These are phyloP conservation scores for Marisa cornuarietis DNA, from an alignment of 1,140 invertebrate genomes.

Conservation along the genomic window DNA sequence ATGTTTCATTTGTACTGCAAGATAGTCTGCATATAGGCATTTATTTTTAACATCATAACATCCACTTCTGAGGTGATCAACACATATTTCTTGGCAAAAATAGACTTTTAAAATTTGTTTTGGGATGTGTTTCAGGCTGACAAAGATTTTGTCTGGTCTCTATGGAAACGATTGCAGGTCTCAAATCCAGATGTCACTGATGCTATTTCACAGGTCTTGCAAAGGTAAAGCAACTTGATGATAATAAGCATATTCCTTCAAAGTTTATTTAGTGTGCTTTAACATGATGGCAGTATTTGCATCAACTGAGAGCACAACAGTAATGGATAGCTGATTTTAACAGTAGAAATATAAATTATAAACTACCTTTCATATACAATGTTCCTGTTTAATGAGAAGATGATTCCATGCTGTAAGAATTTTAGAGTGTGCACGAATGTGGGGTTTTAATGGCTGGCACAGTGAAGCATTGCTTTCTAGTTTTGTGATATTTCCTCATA, in stretches of 20 bases:
- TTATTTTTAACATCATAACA: no score
- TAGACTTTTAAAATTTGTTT: no score
- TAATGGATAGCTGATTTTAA: background rate
- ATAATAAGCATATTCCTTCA: background rate
- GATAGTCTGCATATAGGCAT: no score
- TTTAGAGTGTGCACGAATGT: background rate
- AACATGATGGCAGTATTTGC: background rate
- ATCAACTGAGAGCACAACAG: background rate
- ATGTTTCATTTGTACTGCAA: background rate
- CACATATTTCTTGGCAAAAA: no score
- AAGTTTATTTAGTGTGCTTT: background rate
- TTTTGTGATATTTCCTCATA: background rate
- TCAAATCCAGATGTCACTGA: conserved; percentile 64
- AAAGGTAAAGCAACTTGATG: conserved; percentile 46
- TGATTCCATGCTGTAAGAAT: background rate
- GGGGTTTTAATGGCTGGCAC: no score
- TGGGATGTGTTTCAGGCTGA: conserved; percentile 55
- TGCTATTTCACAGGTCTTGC: conserved; percentile 60
- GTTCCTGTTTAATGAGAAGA: no score
- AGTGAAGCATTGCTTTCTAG: background rate
- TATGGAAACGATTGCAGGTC: conserved; percentile 65
- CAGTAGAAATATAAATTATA: no score
- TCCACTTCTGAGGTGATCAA: no score
- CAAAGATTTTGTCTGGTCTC: conserved; percentile 67
- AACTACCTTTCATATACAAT: no score